These are phyloP conservation scores for Heliconius cydno DNA, from an alignment of 2,888 invertebrate genomes.

Conservation along the genomic window DNA sequence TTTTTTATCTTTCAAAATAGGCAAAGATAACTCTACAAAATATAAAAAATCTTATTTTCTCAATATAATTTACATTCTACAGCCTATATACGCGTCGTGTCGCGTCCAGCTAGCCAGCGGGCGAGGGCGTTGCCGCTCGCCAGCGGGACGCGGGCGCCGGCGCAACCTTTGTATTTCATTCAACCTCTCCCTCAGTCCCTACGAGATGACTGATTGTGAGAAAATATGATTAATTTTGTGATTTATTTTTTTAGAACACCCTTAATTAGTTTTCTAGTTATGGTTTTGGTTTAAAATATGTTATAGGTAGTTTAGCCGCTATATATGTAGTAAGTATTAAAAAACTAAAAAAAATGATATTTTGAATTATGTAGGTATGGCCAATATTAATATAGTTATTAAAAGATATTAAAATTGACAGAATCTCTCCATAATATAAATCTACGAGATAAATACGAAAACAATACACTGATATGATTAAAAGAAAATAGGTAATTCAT, in stretches of 20 bases:
- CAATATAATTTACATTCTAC: conserved; percentile 36
- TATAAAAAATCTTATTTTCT: background rate
- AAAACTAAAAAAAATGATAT: no score
- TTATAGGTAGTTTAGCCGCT: background rate
- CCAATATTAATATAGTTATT: no score
- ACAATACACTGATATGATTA: no score
- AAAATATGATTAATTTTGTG: conserved; percentile 28
- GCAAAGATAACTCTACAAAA: no score
- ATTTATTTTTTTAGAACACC: conserved; percentile 19
- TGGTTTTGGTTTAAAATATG: background rate
- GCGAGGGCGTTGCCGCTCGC: conserved; percentile 58
- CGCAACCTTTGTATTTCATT: conserved; percentile 68
- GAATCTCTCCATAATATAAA: no score
- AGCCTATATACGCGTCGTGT: conserved; percentile 54
- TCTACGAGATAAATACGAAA: no score
- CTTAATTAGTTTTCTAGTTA: conserved; percentile 19
- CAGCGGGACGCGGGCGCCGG: conserved; percentile 79
- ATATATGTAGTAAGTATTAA: no score
- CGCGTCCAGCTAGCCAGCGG: conserved; percentile 62
- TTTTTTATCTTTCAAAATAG: no score
- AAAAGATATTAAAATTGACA: no score
- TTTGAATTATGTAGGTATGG: no score
- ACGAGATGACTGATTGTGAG: conserved; percentile 37
- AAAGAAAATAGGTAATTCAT: no score
- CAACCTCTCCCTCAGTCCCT: conserved; percentile 24